phyloP scores from a whole-genome alignment of 2,888 invertebrate genomes.

The Cepaea hortensis region DNA sequence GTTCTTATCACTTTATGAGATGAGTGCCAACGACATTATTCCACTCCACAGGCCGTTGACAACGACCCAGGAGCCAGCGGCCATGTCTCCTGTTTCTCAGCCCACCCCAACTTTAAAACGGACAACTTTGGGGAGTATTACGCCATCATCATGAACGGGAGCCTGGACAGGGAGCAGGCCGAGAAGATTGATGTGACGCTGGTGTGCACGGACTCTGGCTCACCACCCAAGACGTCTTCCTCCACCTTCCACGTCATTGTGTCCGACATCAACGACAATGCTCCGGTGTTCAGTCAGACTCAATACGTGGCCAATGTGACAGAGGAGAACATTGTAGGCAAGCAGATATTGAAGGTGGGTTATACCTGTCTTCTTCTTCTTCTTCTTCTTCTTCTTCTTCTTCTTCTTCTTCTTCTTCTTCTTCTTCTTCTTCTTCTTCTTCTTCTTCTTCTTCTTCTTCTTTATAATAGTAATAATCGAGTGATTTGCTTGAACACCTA shows the following conservation, averaged over 20 bases:
- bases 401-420: background rate
- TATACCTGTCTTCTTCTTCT: background rate
- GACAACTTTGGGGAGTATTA: conserved; percentile 46
- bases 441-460: conserved; percentile 2
- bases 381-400: conserved; percentile 4
- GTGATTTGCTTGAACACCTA: too few species aligned
- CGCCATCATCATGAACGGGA: conserved; percentile 58
- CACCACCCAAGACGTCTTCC: conserved; percentile 62
- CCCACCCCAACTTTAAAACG: conserved; percentile 52
- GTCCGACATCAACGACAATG: conserved; percentile 71
- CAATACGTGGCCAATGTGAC: conserved; percentile 62
- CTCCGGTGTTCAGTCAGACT: conserved; percentile 62
- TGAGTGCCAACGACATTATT: background rate
- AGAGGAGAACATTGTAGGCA: conserved; percentile 66
- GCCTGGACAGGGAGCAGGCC: conserved; percentile 66
- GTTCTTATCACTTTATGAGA: too few species aligned
- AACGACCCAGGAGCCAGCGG: conserved; percentile 66
- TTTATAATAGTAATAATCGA: background rate
- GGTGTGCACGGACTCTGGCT: conserved; percentile 68
- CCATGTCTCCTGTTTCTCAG: conserved; percentile 61
- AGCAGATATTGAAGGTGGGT: conserved; percentile 54
- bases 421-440: background rate
- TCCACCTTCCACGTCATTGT: conserved; percentile 66
- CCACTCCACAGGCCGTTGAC: conserved; percentile 77
- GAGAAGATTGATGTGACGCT: conserved; percentile 65